Conservation (phyloP, 2,888 invertebrate genomes). For the Eupithecia inturbata region DNA sequence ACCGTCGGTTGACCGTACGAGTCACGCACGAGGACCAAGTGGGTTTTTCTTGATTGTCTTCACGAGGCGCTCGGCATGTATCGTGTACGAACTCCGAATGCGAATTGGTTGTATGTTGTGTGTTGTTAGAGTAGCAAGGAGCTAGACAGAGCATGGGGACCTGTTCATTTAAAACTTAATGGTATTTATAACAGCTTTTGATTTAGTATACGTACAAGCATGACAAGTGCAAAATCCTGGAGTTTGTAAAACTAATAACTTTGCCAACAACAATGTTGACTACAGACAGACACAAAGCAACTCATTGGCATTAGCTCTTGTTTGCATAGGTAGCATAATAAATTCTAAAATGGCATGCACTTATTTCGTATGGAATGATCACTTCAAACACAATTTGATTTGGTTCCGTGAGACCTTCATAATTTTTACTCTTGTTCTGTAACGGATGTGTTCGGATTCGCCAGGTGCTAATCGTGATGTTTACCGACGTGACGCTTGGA, state of each 20-base stretch:
- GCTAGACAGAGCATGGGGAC: neutral
- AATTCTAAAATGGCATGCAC: neutral
- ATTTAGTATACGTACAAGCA: neutral
- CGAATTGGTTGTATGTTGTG: constrained; percentile 38
- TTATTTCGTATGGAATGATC: neutral
- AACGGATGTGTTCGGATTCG: constrained; percentile 51
- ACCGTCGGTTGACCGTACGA: constrained; percentile 11
- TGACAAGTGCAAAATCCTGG: neutral
- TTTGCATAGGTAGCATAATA: neutral
- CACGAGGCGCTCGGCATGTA: constrained; percentile 45
- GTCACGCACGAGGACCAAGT: constrained; percentile 53
- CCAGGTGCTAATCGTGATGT: constrained; percentile 53
- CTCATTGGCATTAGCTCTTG: neutral
- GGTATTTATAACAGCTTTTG: neutral
- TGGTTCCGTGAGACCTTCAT: constrained; percentile 12
- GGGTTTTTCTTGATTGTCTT: constrained; percentile 65
- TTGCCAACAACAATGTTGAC: neutral
- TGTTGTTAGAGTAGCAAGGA: constrained; percentile 20
- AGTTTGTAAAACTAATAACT: neutral
- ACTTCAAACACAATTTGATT: neutral
- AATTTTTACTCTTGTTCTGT: constrained; percentile 24
- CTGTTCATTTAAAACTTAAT: neutral
- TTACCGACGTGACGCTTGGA: constrained; percentile 40
- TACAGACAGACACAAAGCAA: neutral
- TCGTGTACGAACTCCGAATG: constrained; percentile 45